Evolutionary conservation across 2,888 invertebrate genomes (phyloP).

Genomic region (Aricia artaxerxes): DNA sequence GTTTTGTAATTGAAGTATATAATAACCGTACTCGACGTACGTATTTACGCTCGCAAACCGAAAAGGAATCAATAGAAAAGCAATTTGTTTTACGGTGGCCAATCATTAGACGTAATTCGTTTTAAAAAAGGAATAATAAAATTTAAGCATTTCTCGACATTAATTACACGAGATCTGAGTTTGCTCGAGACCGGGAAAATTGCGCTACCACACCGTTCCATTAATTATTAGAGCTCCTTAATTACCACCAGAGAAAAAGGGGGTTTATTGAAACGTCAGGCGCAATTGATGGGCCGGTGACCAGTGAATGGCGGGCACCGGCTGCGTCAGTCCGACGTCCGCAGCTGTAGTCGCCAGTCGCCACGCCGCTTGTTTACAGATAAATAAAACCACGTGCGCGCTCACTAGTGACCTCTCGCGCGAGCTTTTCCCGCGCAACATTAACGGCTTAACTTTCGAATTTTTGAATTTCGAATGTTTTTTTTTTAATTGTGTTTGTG

Average conservation of each 20-base stretch:
- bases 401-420: slow-evolving; percentile 53
- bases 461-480: slow-evolving; percentile 10
- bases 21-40: not conserved
- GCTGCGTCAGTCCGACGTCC: slow-evolving; percentile 70
- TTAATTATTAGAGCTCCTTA: slow-evolving; percentile 68
- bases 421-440: slow-evolving; percentile 37
- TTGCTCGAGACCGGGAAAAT: slow-evolving; percentile 29
- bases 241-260: slow-evolving; percentile 69
- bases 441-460: slow-evolving; percentile 2
- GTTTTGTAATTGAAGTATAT: not conserved
- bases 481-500: not conserved
- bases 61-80: slow-evolving; percentile 6
- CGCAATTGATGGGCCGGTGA: slow-evolving; percentile 76
- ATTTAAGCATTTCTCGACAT: slow-evolving; percentile 24
- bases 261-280: slow-evolving; percentile 76
- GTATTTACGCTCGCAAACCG: not conserved
- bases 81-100: not conserved
- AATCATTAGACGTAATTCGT: slow-evolving; percentile 20
- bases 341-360: slow-evolving; percentile 66
- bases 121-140: slow-evolving; percentile 24
- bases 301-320: slow-evolving; percentile 67
- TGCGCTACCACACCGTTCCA: slow-evolving; percentile 44
- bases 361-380: slow-evolving; percentile 66
- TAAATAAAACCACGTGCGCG: slow-evolving; percentile 59
- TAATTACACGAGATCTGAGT: slow-evolving; percentile 29